Evolutionary conservation across 1,140 invertebrate genomes (phyloP).

Genomic region (Melipona quadrifasciata): DNA sequence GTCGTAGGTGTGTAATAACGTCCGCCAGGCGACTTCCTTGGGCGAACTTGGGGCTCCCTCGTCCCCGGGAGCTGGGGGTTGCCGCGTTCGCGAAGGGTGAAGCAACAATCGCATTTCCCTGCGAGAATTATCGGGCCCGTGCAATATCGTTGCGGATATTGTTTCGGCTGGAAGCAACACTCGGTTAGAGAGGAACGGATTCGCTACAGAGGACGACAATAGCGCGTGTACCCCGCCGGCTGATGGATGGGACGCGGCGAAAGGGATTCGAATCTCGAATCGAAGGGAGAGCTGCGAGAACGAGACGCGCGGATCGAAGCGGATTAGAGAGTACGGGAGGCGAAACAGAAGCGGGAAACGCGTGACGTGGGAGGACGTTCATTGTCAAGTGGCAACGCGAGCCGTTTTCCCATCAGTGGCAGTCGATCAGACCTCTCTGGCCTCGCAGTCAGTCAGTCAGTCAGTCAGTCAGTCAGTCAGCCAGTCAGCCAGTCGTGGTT

Average conservation of each 20-base stretch:
- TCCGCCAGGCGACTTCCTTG: conserved; percentile 60
- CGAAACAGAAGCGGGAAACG: background rate
- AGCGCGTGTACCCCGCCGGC: conserved; percentile 8
- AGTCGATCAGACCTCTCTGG: conserved; percentile 58
- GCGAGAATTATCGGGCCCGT: conserved; percentile 71
- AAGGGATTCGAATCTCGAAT: background rate
- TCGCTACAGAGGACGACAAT: conserved; percentile 48
- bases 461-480: conserved; percentile 62
- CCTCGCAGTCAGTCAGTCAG: conserved; percentile 60
- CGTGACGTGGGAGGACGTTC: conserved; percentile 29
- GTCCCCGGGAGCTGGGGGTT: background rate
- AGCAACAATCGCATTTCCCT: conserved; percentile 76
- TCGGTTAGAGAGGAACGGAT: conserved; percentile 15
- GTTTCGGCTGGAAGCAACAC: conserved; percentile 66
- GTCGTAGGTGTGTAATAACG: conserved; percentile 63
- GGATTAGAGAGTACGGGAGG: conserved; percentile 23
- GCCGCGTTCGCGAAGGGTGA: conserved; percentile 30
- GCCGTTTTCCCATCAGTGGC: conserved; percentile 64
- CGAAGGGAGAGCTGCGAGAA: conserved; percentile 3
- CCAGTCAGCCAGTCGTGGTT: conserved; percentile 57
- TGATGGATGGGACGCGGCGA: background rate
- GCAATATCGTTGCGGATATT: conserved; percentile 79
- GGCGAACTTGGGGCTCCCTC: conserved; percentile 47
- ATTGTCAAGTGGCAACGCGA: conserved; percentile 45
- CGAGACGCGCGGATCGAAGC: conserved; percentile 4